Base-by-base conservation (phyloP, 2,888 invertebrate genomes). In the Bedellia somnulentella region DNA sequence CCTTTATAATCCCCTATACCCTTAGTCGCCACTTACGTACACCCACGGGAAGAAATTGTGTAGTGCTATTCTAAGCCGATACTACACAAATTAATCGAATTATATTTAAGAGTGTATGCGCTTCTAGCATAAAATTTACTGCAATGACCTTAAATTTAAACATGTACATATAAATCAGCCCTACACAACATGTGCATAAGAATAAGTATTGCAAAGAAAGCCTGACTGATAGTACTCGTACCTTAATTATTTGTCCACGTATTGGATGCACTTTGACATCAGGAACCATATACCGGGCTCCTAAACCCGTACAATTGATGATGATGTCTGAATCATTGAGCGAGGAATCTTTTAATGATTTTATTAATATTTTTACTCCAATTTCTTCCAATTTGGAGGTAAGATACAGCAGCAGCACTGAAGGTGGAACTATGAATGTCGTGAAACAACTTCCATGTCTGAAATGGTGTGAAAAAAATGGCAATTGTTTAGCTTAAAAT, bases 261-360 rank as follows among this genome's bases (percentile, higher is more conserved):
- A 89, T 80, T 2, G 92, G 80, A 31, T 61, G 60, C 27, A 89
- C 66, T 18, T 52, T 49, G 1, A 54, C 40, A 64, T 93, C 92
- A 1, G 76, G 67, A 1, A 83, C 76, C 1, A 92, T 52, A 5
- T 67, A 38, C 39, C 70, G 67, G 0, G 91, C 81, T 1, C 82
- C 83, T 1, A 92, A 47, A 2, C 89, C 93, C 1, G 83, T 78
- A 42, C 92, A 93, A 53, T 93, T 92, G 24, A 93, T 77, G n/a
- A 93, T 66, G 1, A 88, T 70, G 48, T 89, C 84, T 44, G 67
- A 85, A 1, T 58, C 54, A 17, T 79, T 64, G 3, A 80, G 52
- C 1, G 86, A 49, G 29, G 70, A 52, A 8, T 76, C 60, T 1
- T 42, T 32, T 1, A 75, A 34, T 0, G 66, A 61, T 2, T 36